phyloP scores from a whole-genome alignment of 2,888 invertebrate species.

The Pimpla rufipes region DNA sequence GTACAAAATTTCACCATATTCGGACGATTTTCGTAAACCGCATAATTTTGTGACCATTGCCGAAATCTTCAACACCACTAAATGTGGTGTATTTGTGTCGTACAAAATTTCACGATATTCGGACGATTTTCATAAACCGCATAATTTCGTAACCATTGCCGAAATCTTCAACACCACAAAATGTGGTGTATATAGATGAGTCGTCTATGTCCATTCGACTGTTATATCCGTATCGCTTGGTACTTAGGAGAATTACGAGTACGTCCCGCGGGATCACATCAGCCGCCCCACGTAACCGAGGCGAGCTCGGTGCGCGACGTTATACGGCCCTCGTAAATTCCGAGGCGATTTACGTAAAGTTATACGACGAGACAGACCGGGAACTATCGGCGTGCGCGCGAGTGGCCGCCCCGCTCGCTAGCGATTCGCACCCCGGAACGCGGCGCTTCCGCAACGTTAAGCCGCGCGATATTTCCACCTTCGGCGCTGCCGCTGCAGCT shows the following conservation, averaged over 20 bases:
- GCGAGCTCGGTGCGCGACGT: too few relatives aligned
- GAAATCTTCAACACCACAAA: too few relatives aligned
- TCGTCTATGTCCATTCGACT: conserved; percentile 45
- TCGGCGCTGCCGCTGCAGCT: conserved; percentile 1
- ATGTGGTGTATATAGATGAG: too few relatives aligned
- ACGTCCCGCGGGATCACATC: conserved; percentile 17
- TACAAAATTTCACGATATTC: too few relatives aligned
- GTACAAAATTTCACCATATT: too few relatives aligned
- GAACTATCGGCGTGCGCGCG: conserved; percentile 18
- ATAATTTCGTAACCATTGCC: too few relatives aligned
- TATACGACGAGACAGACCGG: conserved; percentile 36
- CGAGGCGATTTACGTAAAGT: conserved; percentile 49
- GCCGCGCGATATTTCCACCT: conserved; percentile 62
- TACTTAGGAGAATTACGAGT: conserved; percentile 19
- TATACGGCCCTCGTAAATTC: conserved; percentile 39
- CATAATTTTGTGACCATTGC: too few relatives aligned
- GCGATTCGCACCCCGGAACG: conserved; percentile 34
- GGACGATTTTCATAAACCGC: too few relatives aligned
- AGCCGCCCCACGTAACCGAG: too few relatives aligned
- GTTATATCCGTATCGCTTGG: conserved; percentile 11
- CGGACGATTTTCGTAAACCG: too few relatives aligned
- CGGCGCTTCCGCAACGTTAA: conserved; percentile 59
- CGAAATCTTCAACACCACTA: too few relatives aligned
- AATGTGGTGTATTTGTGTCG: too few relatives aligned
- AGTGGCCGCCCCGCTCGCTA: background rate